phyloP scores from a whole-genome alignment of 23 tunicate genomes.

The Halocynthia aurantium region DNA sequence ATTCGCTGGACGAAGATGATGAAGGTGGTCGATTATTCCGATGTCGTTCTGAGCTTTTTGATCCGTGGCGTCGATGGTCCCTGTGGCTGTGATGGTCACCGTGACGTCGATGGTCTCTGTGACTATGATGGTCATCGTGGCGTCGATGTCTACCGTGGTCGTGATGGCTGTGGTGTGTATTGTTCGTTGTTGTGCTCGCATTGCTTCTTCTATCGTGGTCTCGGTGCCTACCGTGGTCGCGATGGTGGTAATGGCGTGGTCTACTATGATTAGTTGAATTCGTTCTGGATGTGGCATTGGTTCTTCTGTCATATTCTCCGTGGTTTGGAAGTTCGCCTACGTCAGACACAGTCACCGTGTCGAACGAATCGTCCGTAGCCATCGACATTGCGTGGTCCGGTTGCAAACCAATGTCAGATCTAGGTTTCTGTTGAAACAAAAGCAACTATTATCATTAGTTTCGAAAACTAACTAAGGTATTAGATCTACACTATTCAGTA shows the following conservation, averaged over 20 bases:
- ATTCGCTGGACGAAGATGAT: background rate
- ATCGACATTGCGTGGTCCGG: background rate
- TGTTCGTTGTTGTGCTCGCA: too few species aligned
- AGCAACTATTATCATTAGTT: background rate
- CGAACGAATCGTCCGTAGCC: conserved; percentile 19
- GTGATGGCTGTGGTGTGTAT: too few species aligned
- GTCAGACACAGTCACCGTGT: conserved; percentile 12
- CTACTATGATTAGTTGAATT: background rate
- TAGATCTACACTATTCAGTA: background rate
- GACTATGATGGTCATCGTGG: background rate
- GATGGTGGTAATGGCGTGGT: conserved; percentile 6
- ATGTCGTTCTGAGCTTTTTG: too few species aligned
- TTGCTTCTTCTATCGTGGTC: background rate
- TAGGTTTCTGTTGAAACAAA: background rate
- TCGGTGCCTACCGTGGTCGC: background rate
- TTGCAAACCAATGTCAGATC: too few species aligned
- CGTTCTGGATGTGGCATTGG: background rate
- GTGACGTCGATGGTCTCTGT: background rate
- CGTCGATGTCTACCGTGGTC: conserved; percentile 3
- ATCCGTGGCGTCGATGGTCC: background rate
- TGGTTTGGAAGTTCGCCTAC: too few species aligned
- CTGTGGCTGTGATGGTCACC: background rate
- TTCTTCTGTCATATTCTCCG: too few species aligned
- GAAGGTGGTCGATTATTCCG: too few species aligned
- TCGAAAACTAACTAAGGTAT: background rate